Conservation (phyloP, 2,797 vertebrate genomes). For the Malacoraja senta region DNA sequence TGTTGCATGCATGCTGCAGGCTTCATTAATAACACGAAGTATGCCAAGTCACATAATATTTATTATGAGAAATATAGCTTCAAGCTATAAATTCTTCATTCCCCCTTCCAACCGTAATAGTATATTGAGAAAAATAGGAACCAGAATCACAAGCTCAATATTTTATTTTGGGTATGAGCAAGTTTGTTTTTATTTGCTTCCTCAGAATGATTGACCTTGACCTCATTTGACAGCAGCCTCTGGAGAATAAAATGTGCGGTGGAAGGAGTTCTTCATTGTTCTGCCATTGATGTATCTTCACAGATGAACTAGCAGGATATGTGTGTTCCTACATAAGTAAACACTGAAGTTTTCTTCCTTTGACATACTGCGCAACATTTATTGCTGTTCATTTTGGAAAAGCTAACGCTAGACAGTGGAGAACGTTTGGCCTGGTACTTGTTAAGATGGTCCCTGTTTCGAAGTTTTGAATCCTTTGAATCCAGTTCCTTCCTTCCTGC, state of each 20-base stretch:
- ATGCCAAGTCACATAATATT: constrained; percentile 70
- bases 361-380: neutral
- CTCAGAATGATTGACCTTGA: neutral
- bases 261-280: constrained; percentile 10
- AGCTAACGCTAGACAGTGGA: neutral
- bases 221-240: constrained; percentile 3
- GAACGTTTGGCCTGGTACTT: neutral
- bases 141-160: neutral
- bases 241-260: neutral
- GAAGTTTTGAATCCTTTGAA: neutral
- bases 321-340: neutral
- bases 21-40: constrained; percentile 63
- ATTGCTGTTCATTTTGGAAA: too few species aligned
- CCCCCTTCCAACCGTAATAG: constrained; percentile 23
- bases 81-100: constrained; percentile 55
- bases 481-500: neutral
- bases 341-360: neutral
- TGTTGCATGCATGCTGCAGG: constrained; percentile 69
- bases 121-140: constrained; percentile 31
- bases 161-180: constrained; percentile 17
- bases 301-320: neutral
- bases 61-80: constrained; percentile 69
- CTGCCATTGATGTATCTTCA: neutral
- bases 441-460: neutral
- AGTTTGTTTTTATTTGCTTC: constrained; percentile 29